phyloP scores from a whole-genome alignment of 2,797 vertebrate genomes.

The Rhodeus uyekii region DNA sequence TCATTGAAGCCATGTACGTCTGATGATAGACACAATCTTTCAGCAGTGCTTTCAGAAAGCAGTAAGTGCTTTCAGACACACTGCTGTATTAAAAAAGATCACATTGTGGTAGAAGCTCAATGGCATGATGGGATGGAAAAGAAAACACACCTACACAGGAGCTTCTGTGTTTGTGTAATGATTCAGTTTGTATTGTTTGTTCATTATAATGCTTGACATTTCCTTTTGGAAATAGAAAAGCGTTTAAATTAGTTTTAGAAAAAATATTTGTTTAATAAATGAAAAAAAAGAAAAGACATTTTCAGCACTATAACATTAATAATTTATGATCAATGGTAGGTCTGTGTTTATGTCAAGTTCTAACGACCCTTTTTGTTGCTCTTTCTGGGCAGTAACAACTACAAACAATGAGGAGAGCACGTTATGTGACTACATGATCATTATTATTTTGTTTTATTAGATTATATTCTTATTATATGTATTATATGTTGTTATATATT shows the following conservation, averaged over 20 bases:
- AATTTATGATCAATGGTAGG: background rate
- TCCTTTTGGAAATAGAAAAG: background rate
- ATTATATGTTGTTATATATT: too few relatives aligned
- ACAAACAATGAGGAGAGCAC: background rate
- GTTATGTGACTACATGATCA: background rate
- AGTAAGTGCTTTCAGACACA: background rate
- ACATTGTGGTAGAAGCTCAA: background rate
- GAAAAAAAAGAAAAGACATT: conserved; percentile 38
- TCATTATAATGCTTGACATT: conserved; percentile 36
- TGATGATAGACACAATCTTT: background rate
- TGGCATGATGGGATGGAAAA: background rate
- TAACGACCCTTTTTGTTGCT: background rate
- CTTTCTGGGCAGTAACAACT: background rate
- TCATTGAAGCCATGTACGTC: conserved; percentile 47
- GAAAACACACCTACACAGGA: background rate
- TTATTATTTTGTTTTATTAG: too few relatives aligned
- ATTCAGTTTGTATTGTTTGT: background rate
- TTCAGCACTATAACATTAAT: conserved; percentile 16
- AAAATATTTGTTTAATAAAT: background rate
- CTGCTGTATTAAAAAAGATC: background rate
- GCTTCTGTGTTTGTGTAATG: background rate
- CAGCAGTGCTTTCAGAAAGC: too few relatives aligned
- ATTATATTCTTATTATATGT: too few relatives aligned
- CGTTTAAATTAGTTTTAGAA: background rate
- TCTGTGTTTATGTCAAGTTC: background rate